A percentile compares a stretch with the other conserved stretches of the same genome.
These are phyloP conservation scores for Thera obeliscata DNA, from an alignment of 2,888 invertebrate species.

Conservation along the genomic window DNA sequence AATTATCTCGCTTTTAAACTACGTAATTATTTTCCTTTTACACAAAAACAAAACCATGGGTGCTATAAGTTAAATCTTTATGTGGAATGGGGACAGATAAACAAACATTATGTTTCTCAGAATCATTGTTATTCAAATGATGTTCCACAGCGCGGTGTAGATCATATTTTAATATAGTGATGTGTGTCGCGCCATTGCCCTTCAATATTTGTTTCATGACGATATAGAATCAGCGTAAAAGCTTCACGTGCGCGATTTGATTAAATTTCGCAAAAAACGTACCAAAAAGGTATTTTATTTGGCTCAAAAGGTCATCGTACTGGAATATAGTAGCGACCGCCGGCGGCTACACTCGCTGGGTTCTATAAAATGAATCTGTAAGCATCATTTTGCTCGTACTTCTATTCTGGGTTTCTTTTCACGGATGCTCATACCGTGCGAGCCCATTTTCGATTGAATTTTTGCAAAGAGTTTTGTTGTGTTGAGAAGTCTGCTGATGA, in stretches of 20 bases:
- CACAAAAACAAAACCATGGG: too few relatives aligned
- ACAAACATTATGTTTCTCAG: neutral
- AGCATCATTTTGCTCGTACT: too few relatives aligned
- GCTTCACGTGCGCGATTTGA: slow-evolving; percentile 5
- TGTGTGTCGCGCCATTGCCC: slow-evolving; percentile 15
- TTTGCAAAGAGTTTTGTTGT: too few relatives aligned
- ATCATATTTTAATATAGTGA: slow-evolving; percentile 19
- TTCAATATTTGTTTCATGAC: slow-evolving; percentile 13
- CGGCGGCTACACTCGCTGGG: neutral
- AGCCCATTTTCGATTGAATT: too few relatives aligned
- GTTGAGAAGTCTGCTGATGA: too few relatives aligned
- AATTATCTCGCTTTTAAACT: too few relatives aligned
- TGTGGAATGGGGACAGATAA: too few relatives aligned
- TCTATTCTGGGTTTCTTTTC: too few relatives aligned
- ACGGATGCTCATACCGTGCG: too few relatives aligned
- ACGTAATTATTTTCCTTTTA: too few relatives aligned
- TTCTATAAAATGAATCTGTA: neutral
- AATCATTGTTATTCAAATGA: neutral
- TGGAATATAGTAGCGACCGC: neutral
- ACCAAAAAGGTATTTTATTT: slow-evolving; percentile 3
- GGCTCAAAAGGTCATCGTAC: neutral
- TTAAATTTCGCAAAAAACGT: slow-evolving; percentile 13
- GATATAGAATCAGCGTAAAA: slow-evolving; percentile 10
- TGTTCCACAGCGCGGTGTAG: neutral
- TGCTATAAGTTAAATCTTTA: too few relatives aligned